Evolutionary conservation across 1,140 invertebrate species (phyloP).

Genomic region (Paraescarpia echinospica): DNA sequence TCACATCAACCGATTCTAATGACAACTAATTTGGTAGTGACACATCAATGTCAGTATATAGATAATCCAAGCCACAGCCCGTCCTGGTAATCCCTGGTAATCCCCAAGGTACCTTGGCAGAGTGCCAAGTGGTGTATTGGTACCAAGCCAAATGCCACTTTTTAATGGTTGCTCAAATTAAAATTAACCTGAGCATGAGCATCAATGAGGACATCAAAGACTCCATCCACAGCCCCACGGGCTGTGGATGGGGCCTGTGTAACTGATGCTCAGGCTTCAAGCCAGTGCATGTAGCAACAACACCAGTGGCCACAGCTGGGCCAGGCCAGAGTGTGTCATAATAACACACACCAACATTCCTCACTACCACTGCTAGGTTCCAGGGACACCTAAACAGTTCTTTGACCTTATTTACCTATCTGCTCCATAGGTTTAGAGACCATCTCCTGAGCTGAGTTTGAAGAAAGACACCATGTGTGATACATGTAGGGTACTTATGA

Average conservation of each 20-base stretch:
- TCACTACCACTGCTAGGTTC: not conserved
- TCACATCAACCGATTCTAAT: not conserved
- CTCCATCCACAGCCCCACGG: not conserved
- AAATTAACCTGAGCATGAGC: not conserved
- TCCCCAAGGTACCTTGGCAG: not conserved
- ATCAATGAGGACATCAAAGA: not conserved
- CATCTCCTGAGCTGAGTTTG: not conserved
- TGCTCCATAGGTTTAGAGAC: not conserved
- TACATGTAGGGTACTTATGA: too few species aligned
- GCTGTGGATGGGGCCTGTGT: not conserved
- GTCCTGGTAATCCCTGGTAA: not conserved
- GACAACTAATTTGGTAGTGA: not conserved
- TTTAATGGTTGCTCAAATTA: not conserved
- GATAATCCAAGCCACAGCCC: not conserved
- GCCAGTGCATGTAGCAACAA: too few species aligned
- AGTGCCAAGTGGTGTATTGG: not conserved
- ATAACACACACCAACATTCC: not conserved
- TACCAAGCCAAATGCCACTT: not conserved
- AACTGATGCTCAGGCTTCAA: not conserved
- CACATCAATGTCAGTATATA: not conserved
- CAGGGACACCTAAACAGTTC: not conserved
- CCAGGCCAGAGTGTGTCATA: not conserved
- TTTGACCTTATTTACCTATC: not conserved
- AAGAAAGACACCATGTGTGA: not conserved
- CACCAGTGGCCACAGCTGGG: too few species aligned